Base-by-base conservation (phyloP, 2,113 vertebrate species). In the Onychorhynchus coronatus region DNA sequence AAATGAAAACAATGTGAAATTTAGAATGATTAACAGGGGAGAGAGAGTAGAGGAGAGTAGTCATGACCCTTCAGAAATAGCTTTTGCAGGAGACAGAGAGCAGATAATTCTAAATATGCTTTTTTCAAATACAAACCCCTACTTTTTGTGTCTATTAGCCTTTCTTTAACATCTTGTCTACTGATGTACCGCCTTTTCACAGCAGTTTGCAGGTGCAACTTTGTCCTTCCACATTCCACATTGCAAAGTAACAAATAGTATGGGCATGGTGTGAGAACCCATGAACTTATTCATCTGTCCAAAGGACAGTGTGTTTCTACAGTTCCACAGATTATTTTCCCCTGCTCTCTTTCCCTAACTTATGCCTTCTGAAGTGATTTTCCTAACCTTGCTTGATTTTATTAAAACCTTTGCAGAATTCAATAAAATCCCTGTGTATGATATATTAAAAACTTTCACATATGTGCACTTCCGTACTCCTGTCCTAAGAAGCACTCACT, bases 151-250 rank as follows among this genome's bases (percentile, higher is more conserved):
- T 61, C 22, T 75, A 27, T 62, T n/a, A 93, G 30, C 30, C 63
- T 0, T 59, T 74, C 3, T 4, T 37, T 75, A 68, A 37, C 28
- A 42, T 11, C 1, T 0, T 28, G 15, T 39, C 30, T 33, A 41
- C 28, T 47, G 56, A 67, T 5, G 15, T 15, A 58, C 25, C 50
- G 79, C 8, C 25, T 92, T 81, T 59, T 65, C 33, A 61, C 16
- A 80, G 35, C 9, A 56, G 4, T 82, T 78, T 72, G 9, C 11
- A 56, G 33, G 13, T 49, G 25, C 30, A 52, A 8, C 7, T 91
- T 85, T 94, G 21, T 88, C 70, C 58, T 85, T 91, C 44, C 19
- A 44, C 6, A 10, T 70, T 82, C 39, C 66, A 27, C 8, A 16
- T 31, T 84, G 42, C 35, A 68, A 85, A 85, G 21, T 17, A 55